Conservation (phyloP, 2,888 invertebrate genomes). For the Frankliniella intonsa region DNA sequence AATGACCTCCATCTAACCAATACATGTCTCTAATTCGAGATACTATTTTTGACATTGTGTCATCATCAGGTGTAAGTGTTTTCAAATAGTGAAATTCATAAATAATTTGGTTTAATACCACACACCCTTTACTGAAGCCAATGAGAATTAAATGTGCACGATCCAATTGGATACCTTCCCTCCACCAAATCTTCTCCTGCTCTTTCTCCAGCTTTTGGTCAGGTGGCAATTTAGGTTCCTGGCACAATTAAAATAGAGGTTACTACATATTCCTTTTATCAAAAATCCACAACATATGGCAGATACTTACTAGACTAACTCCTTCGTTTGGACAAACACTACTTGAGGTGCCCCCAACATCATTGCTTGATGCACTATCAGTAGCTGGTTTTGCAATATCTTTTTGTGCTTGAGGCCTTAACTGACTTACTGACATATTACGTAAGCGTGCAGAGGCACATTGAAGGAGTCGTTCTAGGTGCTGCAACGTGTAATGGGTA, state of each 20-base stretch:
- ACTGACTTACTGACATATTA: neutral
- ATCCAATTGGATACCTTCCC: slow-evolving; percentile 54
- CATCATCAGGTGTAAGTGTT: slow-evolving; percentile 60
- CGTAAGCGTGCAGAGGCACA: slow-evolving; percentile 39
- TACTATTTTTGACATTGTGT: slow-evolving; percentile 59
- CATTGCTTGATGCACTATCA: neutral
- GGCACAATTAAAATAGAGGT: neutral
- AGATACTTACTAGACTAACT: neutral
- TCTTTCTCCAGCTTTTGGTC: neutral
- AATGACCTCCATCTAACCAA: slow-evolving; percentile 89
- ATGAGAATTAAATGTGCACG: slow-evolving; percentile 60
- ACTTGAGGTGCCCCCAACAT: neutral
- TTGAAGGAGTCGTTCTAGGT: slow-evolving; percentile 57
- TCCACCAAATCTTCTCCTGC: slow-evolving; percentile 51
- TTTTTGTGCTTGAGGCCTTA: neutral
- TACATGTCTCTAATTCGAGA: slow-evolving; percentile 68
- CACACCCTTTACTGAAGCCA: slow-evolving; percentile 91
- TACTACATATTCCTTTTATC: neutral
- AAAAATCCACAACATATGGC: neutral
- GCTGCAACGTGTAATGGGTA: slow-evolving; percentile 65
- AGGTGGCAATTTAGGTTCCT: slow-evolving; percentile 45
- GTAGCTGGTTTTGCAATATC: neutral
- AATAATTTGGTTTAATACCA: slow-evolving; percentile 85
- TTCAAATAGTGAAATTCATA: slow-evolving; percentile 76
- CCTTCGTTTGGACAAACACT: neutral